A percentile compares a stretch with the other conserved stretches of the same genome.
These are phyloP conservation scores for Hipposideros armiger DNA, from an alignment of 2,113 vertebrate genomes.

Conservation along the genomic window DNA sequence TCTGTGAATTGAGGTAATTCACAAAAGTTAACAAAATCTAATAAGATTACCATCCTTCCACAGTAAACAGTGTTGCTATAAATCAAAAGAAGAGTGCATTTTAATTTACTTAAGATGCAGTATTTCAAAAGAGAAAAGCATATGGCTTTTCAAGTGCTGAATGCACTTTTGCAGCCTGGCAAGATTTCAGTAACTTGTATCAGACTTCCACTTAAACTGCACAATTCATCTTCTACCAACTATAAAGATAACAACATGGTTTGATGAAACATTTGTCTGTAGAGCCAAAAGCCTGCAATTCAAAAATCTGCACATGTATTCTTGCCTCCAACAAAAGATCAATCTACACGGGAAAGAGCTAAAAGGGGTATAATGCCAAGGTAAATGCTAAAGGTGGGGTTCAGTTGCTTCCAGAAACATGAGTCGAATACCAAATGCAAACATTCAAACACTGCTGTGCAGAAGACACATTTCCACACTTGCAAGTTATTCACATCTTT, in stretches of 20 bases:
- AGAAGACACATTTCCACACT: not conserved
- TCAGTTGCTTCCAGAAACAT: slow-evolving; percentile 42
- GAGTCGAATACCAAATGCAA: slow-evolving; percentile 6
- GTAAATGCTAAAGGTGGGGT: not conserved
- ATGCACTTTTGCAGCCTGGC: slow-evolving; percentile 67
- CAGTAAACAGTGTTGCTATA: slow-evolving; percentile 54
- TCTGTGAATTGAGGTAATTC: slow-evolving; percentile 24
- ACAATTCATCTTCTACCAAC: slow-evolving; percentile 55
- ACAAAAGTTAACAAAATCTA: slow-evolving; percentile 37
- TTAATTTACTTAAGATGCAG: not conserved
- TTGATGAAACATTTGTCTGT: slow-evolving; percentile 66
- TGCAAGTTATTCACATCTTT: slow-evolving; percentile 37
- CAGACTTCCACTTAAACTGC: slow-evolving; percentile 9
- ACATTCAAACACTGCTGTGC: not conserved
- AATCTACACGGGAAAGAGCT: slow-evolving; percentile 53
- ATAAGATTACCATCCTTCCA: slow-evolving; percentile 12
- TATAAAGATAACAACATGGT: slow-evolving; percentile 45
- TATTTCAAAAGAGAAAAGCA: slow-evolving; percentile 53
- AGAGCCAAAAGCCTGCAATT: slow-evolving; percentile 70
- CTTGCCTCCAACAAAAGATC: slow-evolving; percentile 17
- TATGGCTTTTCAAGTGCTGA: slow-evolving; percentile 62
- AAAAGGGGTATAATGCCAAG: slow-evolving; percentile 14
- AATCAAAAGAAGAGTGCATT: slow-evolving; percentile 28
- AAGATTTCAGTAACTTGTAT: slow-evolving; percentile 53
- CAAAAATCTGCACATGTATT: slow-evolving; percentile 71